Conservation (phyloP, 1,140 invertebrate species). For the Tetraneura akinire region DNA sequence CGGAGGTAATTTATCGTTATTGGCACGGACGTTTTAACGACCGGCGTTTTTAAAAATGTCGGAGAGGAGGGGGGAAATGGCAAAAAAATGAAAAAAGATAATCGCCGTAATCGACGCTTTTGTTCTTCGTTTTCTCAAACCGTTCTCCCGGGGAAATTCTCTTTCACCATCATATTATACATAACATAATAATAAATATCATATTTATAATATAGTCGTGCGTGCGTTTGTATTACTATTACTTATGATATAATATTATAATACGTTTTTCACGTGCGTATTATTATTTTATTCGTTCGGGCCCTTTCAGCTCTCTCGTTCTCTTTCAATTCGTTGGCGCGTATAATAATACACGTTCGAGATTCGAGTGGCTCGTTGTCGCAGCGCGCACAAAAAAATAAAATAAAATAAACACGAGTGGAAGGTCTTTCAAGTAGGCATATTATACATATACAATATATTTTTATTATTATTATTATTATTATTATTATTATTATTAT, state of each 20-base stretch:
- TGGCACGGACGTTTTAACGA: conserved; percentile 39
- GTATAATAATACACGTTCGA: background rate
- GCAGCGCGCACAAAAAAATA: conserved; percentile 1
- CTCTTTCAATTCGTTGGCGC: background rate
- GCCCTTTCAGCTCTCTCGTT: background rate
- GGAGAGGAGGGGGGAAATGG: too few relatives aligned
- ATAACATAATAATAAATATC: background rate
- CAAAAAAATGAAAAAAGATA: conserved; percentile 1
- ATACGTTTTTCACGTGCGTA: conserved; percentile 8
- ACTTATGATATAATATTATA: too few relatives aligned
- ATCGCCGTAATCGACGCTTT: conserved; percentile 36
- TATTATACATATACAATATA: too few relatives aligned
- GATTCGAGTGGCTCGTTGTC: conserved; percentile 18
- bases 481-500: too few relatives aligned
- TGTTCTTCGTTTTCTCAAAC: conserved; percentile 13
- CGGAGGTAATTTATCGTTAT: conserved; percentile 31
- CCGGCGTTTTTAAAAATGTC: conserved; percentile 14
- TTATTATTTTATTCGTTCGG: background rate
- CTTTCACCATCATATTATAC: background rate
- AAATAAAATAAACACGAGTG: background rate
- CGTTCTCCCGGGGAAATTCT: background rate
- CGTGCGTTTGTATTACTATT: background rate
- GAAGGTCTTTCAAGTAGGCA: background rate
- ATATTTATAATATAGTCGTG: background rate
- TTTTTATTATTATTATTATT: too few relatives aligned